Evolutionary conservation across 1,140 invertebrate genomes (phyloP).

Genomic region (Tribolium castaneum): DNA sequence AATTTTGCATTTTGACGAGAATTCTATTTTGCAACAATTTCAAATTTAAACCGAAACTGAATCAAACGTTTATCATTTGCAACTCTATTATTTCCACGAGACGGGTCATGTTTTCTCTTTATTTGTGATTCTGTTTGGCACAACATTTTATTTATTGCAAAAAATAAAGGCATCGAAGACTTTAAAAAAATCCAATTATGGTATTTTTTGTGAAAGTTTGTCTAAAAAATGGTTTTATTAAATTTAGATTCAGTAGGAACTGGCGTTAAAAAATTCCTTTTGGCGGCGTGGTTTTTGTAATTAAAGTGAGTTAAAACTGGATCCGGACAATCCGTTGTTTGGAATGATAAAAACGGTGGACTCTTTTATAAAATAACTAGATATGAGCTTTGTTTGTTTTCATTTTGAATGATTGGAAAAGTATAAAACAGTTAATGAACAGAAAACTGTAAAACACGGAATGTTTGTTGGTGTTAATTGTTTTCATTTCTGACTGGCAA

Average conservation of each 20-base stretch:
- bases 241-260: background rate
- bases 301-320: background rate
- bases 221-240: too few species aligned
- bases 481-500: conserved; percentile 8
- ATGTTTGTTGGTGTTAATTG: conserved; percentile 8
- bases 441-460: background rate
- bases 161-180: too few species aligned
- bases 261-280: background rate
- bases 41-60: background rate
- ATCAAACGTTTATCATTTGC: background rate
- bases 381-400: background rate
- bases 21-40: background rate
- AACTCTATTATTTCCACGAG: background rate
- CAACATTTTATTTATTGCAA: too few species aligned
- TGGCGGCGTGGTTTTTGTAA: background rate
- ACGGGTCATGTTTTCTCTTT: background rate
- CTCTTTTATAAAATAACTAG: background rate
- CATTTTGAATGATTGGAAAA: background rate
- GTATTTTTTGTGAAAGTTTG: background rate
- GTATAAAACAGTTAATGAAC: background rate
- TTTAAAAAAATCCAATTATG: background rate
- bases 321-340: background rate
- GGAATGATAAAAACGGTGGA: background rate
- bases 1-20: conserved; percentile 34
- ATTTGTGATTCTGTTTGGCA: background rate